These are phyloP conservation scores for Tragopan temminckii DNA, from an alignment of 2,797 vertebrate genomes.

Conservation along the genomic window DNA sequence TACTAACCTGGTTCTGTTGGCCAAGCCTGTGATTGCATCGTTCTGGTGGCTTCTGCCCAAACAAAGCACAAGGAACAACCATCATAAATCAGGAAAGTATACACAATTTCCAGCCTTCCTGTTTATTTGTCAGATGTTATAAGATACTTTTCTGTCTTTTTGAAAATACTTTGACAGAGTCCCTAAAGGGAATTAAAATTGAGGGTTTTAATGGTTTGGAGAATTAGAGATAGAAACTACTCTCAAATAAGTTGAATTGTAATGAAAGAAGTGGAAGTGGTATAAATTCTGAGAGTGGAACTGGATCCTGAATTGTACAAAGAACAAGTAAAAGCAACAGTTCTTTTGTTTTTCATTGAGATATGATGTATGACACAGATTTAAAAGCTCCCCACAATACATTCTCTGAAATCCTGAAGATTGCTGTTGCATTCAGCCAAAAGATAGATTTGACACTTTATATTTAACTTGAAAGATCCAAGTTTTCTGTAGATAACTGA, in stretches of 20 bases:
- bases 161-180: not conserved
- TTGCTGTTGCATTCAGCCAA: not conserved
- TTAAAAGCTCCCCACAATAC: not conserved
- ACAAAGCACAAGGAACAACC: not conserved
- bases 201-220: not conserved
- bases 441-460: slow-evolving; percentile 3
- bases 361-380: not conserved
- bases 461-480: not conserved
- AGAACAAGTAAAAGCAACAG: not conserved
- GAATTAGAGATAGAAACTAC: not conserved
- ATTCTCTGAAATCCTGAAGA: not conserved
- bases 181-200: not conserved
- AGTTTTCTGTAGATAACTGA: slow-evolving; percentile 32
- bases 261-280: not conserved
- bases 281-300: not conserved
- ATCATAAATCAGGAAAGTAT: not conserved
- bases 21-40: not conserved
- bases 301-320: not conserved
- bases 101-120: not conserved
- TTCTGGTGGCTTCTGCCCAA: not conserved
- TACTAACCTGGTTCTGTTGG: not conserved
- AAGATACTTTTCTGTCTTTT: not conserved
- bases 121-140: not conserved
- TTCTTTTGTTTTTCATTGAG: not conserved
- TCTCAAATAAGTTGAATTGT: not conserved